Evolutionary conservation across 2,888 invertebrate genomes (phyloP).

Genomic region (Polietes domitor): DNA sequence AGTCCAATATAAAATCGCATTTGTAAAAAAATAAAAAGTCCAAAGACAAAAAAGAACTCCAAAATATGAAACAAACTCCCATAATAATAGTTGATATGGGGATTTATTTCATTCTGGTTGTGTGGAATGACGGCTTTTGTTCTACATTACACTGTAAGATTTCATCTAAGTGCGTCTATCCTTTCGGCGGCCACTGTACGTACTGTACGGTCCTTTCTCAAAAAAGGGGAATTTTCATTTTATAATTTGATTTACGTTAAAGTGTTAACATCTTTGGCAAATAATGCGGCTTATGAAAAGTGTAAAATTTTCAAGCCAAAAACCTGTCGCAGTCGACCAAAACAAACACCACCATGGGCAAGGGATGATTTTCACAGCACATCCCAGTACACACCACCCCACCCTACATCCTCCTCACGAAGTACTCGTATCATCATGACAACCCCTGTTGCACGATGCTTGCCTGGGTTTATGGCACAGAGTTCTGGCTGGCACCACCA

Average conservation of each 20-base stretch:
- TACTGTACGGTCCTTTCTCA: not conserved
- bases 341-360: not conserved
- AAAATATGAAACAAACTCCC: too few species aligned
- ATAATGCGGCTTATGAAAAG: constrained; percentile 67
- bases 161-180: constrained; percentile 34
- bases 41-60: too few species aligned
- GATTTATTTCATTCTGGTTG: too few species aligned
- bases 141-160: too few species aligned
- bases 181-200: constrained; percentile 25
- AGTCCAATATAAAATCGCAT: too few species aligned
- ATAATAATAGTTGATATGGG: too few species aligned
- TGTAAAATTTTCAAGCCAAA: constrained; percentile 58
- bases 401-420: too few species aligned
- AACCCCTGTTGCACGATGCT: constrained; percentile 55
- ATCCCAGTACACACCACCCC: not conserved
- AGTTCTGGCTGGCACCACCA: not conserved
- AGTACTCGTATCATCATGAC: not conserved
- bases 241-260: constrained; percentile 67
- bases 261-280: constrained; percentile 68
- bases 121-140: too few species aligned
- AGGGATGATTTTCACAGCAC: constrained; percentile 9
- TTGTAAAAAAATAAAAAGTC: too few species aligned
- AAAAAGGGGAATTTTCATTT: constrained; percentile 54
- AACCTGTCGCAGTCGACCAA: constrained; percentile 51
- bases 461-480: not conserved